Conservation (phyloP, 2,113 vertebrate species). For the Symphodus melops region DNA sequence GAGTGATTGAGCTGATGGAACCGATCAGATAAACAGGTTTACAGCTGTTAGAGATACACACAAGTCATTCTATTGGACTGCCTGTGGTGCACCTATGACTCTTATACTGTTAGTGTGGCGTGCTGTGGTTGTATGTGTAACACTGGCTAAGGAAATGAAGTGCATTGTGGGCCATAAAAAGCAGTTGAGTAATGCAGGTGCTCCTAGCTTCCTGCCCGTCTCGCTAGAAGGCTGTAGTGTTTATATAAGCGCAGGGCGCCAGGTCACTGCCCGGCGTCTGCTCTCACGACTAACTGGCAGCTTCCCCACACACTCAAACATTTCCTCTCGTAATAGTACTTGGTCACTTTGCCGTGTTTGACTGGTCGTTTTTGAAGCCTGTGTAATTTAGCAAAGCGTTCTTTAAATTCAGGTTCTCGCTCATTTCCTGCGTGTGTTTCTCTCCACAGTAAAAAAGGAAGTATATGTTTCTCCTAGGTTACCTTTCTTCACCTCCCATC, state of each 20-base stretch:
- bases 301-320: not conserved
- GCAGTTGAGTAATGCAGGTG: slow-evolving; percentile 66
- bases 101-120: slow-evolving; percentile 45
- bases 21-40: not conserved
- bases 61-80: slow-evolving; percentile 27
- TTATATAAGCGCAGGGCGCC: slow-evolving; percentile 45
- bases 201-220: slow-evolving; percentile 61
- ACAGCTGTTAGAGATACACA: not conserved
- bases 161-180: slow-evolving; percentile 73
- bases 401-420: not conserved
- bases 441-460: not conserved
- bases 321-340: not conserved
- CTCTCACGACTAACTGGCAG: slow-evolving; percentile 14
- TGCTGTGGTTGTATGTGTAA: slow-evolving; percentile 50
- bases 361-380: not conserved
- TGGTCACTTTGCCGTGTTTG: not conserved
- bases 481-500: slow-evolving; percentile 1
- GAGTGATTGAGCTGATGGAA: not conserved
- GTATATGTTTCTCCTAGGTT: not conserved
- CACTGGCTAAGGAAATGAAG: slow-evolving; percentile 67
- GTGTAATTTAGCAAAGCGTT: not conserved
- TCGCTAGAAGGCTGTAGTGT: slow-evolving; percentile 18
- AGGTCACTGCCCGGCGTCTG: slow-evolving; percentile 41
- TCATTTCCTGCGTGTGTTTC: not conserved
- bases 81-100: slow-evolving; percentile 40